phyloP scores from a whole-genome alignment of 2,797 vertebrate species.

The Phrynocephalus forsythii region DNA sequence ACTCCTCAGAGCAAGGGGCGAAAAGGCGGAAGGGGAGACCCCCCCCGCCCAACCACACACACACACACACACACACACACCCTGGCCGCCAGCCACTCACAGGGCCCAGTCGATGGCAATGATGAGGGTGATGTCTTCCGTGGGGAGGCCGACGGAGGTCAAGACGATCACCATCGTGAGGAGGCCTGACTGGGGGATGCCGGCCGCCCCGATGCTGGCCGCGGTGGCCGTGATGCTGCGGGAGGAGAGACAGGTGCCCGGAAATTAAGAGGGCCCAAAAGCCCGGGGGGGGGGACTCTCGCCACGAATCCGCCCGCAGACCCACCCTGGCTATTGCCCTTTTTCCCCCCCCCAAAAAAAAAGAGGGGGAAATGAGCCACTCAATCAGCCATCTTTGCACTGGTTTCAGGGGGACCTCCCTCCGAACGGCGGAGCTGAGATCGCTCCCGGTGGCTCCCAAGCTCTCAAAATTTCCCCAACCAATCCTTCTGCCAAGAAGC shows the following conservation, averaged over 20 bases:
- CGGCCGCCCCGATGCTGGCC: conserved; percentile 89
- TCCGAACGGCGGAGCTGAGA: neutral
- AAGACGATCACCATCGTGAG: conserved; percentile 93
- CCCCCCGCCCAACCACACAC: too few species aligned
- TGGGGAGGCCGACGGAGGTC: conserved; percentile 89
- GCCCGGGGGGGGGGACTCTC: too few species aligned
- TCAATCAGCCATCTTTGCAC: too few species aligned
- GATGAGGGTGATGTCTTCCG: conserved; percentile 90
- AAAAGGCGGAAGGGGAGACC: neutral
- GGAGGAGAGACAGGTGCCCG: neutral
- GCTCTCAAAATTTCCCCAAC: neutral
- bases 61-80: too few species aligned
- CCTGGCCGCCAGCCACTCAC: conserved; percentile 72
- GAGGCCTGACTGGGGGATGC: conserved; percentile 90
- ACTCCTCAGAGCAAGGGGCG: accelerated
- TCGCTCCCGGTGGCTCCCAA: too few species aligned
- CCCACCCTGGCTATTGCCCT: too few species aligned
- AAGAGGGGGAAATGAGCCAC: too few species aligned
- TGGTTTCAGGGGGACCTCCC: neutral
- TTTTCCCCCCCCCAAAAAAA: too few species aligned
- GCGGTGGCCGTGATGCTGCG: conserved; percentile 91
- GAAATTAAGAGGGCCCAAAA: too few species aligned
- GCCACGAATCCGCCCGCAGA: too few species aligned
- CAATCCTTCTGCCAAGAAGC: neutral
- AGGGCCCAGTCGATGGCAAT: conserved; percentile 90